Conservation (phyloP, 2,797 vertebrate genomes). For the Siniperca scherzeri region DNA sequence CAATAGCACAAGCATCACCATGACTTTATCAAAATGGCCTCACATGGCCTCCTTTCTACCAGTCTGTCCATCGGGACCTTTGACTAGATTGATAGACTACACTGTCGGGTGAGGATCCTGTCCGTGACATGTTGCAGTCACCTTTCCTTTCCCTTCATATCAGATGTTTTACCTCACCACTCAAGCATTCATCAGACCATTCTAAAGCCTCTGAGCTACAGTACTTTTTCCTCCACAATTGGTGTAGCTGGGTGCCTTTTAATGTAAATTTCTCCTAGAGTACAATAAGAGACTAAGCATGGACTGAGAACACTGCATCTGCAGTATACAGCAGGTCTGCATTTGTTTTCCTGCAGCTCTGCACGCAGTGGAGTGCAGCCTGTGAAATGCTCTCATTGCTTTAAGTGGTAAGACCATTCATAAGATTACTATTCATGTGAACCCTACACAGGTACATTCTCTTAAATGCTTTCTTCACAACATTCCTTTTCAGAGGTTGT, state of each 20-base stretch:
- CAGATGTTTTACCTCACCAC: constrained; percentile 31
- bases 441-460: constrained; percentile 20
- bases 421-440: constrained; percentile 51
- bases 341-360: constrained; percentile 43
- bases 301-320: constrained; percentile 36
- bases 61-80: background rate
- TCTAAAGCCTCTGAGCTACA: constrained; percentile 6
- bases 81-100: constrained; percentile 43
- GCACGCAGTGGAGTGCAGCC: constrained; percentile 44
- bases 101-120: constrained; percentile 17
- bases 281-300: constrained; percentile 38
- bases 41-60: constrained; percentile 31
- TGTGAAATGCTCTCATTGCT: constrained; percentile 48
- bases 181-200: constrained; percentile 29
- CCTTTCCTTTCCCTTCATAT: constrained; percentile 26
- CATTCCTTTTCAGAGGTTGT: constrained; percentile 36
- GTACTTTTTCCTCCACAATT: constrained; percentile 17
- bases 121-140: constrained; percentile 31
- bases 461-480: constrained; percentile 21
- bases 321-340: constrained; percentile 31
- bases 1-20: constrained; percentile 42
- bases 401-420: constrained; percentile 69
- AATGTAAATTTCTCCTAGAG: constrained; percentile 48
- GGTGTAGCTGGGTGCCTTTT: constrained; percentile 23
- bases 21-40: constrained; percentile 53